Base-by-base conservation (phyloP, 2,113 vertebrate species). In the Okapia johnstoni region DNA sequence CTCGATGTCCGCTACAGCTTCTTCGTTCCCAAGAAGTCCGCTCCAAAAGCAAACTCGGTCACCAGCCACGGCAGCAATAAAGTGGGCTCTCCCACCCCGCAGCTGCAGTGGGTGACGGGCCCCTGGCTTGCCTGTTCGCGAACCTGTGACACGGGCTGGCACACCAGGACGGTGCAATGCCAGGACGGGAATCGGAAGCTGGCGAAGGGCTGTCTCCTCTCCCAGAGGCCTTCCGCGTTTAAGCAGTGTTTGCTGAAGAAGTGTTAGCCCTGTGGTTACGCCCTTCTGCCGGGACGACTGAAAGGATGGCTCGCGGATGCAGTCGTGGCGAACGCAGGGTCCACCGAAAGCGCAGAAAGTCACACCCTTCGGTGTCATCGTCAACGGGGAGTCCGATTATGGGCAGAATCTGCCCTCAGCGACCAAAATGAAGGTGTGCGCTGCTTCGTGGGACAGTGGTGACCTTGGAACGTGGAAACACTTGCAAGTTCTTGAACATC, bases 111-210 rank as follows among this genome's bases (percentile, higher is more conserved):
- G 99, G 99, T 99, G 94, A 99, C 99, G 0, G 99, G 99, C 9
- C 97, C 99, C 0, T 99, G 99, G 99, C 99, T 99, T 76, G 99
- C 98, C 80, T 99, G 99, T 94, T 99, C 99, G 90, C 99, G 99
- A 98, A 99, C 99, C 94, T 99, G 99, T 89, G 99, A 99, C 98
- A 99, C 99, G 1, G 99, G 99, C 88, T 99, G 99, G 99, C 99
- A 99, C 98, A 99, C 99, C 88, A 99, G 99, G 98, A 99, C 99
- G 40, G 99, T 99, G 61, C 99, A 99, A 97, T 99, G 99, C 98
- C 99, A 99, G 98, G 99, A 99, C 1, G 98, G 95, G 6, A 99
- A 99, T 16, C 99, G 99, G 43, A 99, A 99, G 93, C 97, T 99
- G 97, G 99, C 99, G 2, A 99, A 99, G 97, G 99, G 99, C 43